Conservation (phyloP, 1,140 invertebrate species). For the Vollenhovia emeryi region DNA sequence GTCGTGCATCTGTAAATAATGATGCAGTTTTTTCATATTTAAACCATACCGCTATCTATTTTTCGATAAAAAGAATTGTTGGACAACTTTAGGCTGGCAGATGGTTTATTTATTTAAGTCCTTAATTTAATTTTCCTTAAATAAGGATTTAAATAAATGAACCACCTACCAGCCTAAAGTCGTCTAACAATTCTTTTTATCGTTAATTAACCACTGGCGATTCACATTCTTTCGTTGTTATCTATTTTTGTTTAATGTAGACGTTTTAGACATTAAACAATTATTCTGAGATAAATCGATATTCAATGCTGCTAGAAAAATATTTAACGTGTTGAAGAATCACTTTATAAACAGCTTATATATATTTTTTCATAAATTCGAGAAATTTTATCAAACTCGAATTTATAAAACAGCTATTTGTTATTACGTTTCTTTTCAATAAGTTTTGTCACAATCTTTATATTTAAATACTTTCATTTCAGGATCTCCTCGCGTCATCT, state of each 20-base stretch:
- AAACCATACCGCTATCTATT: too few relatives aligned
- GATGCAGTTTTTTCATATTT: background rate
- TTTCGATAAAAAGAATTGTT: too few relatives aligned
- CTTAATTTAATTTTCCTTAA: too few relatives aligned
- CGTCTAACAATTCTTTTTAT: too few relatives aligned
- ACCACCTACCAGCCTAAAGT: too few relatives aligned
- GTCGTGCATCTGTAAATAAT: background rate
- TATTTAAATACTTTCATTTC: slow-evolving; percentile 30
- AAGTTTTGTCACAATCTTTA: background rate
- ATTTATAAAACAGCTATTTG: background rate
- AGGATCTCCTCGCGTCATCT: slow-evolving; percentile 6
- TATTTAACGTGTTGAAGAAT: background rate
- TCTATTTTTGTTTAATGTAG: too few relatives aligned
- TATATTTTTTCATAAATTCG: background rate
- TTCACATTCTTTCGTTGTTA: too few relatives aligned
- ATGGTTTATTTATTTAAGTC: too few relatives aligned
- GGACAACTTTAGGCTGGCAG: too few relatives aligned
- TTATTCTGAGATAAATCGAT: background rate
- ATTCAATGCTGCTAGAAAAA: background rate
- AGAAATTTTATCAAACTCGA: background rate
- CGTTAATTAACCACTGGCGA: too few relatives aligned
- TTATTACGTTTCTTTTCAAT: background rate
- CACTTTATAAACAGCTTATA: background rate
- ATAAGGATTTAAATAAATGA: too few relatives aligned
- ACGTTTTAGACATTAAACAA: too few relatives aligned